A percentile compares a stretch with the other conserved stretches of the same genome.
phyloP scores from a whole-genome alignment of 2,113 vertebrate genomes.

The Penelope pileata region DNA sequence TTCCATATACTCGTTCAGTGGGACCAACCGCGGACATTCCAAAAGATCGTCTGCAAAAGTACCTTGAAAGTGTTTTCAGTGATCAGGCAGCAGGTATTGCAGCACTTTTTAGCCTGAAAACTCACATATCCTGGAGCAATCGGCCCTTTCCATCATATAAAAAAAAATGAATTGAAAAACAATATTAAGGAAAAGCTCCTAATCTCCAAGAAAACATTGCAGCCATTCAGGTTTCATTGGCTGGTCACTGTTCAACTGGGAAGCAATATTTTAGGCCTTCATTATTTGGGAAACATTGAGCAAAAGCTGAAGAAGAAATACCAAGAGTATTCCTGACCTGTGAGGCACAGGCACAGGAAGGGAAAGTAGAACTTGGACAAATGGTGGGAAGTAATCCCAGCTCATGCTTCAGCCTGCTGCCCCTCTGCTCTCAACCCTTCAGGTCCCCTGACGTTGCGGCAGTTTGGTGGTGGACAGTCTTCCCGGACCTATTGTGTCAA shows the following conservation, averaged over 20 bases:
- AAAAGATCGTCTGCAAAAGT: conserved; percentile 70
- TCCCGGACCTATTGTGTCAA: conserved; percentile 72
- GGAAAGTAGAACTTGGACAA: neutral
- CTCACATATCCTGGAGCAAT: neutral
- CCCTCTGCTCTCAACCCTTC: neutral
- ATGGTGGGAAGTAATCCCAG: neutral
- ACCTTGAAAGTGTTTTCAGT: conserved; percentile 74
- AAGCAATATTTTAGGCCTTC: neutral
- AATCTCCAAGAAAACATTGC: neutral
- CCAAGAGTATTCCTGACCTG: neutral
- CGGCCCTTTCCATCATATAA: neutral
- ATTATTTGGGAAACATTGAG: neutral
- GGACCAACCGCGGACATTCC: conserved; percentile 74
- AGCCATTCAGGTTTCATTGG: neutral
- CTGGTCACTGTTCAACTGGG: neutral
- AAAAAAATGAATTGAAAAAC: neutral
- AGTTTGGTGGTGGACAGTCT: conserved; percentile 74
- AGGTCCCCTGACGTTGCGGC: conserved; percentile 72
- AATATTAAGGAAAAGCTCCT: neutral
- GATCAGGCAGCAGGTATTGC: conserved; percentile 66
- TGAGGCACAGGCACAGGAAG: neutral
- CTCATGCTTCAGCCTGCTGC: neutral
- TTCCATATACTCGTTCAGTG: conserved; percentile 66
- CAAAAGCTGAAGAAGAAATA: neutral
- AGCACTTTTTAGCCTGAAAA: neutral